Evolutionary conservation across 2,888 invertebrate genomes (phyloP), one percentile per base, ranked within the genome.

Genomic region (Pterostichus niger): DNA sequence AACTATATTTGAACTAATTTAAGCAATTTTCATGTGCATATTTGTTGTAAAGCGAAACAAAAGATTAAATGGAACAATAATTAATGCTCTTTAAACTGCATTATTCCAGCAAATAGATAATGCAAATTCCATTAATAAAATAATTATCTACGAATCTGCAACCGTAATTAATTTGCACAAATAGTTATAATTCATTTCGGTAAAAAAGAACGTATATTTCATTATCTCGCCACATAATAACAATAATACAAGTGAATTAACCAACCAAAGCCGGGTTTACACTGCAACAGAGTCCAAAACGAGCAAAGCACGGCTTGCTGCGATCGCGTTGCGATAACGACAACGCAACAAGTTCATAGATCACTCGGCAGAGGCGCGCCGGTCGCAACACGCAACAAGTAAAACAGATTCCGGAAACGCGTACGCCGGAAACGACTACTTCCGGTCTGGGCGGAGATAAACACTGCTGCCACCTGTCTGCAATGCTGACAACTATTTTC

Each of bases 341-440:
- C 78, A 49, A 61, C 31, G 79, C 79, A 79, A 79, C 79, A 79
- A 79, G 79, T 79, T 59, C 79, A 79, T 79, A 79, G 49, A 79
- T 79, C 79, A 79, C 46, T 17, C 44, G 49, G 46, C 24, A 64
- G 79, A 49, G 79, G 79, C 64, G 64, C 46, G 68, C 17, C 64
- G 68, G 68, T 71, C 68, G 68, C 68, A 71, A 46, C 68, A 71
- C 64, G 80, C 80, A 80, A 80, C 80, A 80, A 80, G 80, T 80
- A 40, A 40, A 71, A 71, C 68, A 44, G 68, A 71, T 71, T 40
- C 61, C 80, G 68, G 80, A 80, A 77, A 59, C 77, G 80, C 68
- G 80, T 64, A 80, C 49, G 80, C 64, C 68, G 80, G 80, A 64
- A 80, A 68, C 80, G 80, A 68, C 61, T 64, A 80, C 80, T 31